Evolutionary conservation across 1,140 invertebrate genomes (phyloP).

Genomic region (Branchinecta lynchi): DNA sequence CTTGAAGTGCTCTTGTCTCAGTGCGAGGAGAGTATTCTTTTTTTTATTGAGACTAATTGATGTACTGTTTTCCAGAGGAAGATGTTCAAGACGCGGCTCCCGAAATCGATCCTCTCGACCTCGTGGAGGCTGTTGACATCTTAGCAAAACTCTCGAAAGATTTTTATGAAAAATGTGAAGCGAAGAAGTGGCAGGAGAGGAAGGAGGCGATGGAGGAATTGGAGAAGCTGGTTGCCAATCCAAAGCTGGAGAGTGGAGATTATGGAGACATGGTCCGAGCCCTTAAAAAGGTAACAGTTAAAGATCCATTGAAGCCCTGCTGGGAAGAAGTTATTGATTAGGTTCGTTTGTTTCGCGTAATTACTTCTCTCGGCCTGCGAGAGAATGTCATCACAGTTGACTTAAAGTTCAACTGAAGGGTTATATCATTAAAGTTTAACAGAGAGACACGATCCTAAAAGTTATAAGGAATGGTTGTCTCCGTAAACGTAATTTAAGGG

Average conservation of each 20-base stretch:
- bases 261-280: conserved; percentile 75
- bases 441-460: too few relatives aligned
- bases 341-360: too few relatives aligned
- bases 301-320: too few relatives aligned
- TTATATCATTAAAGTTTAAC: too few relatives aligned
- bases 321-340: too few relatives aligned
- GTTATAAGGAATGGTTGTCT: too few relatives aligned
- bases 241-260: conserved; percentile 76
- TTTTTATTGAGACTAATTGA: conserved; percentile 15
- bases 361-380: too few relatives aligned
- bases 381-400: too few relatives aligned
- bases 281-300: conserved; percentile 60
- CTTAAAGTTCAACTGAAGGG: too few relatives aligned
- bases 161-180: conserved; percentile 87
- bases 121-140: conserved; percentile 82
- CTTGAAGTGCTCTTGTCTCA: too few relatives aligned
- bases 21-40: conserved; percentile 26
- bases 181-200: conserved; percentile 94
- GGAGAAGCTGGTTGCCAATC: conserved; percentile 56
- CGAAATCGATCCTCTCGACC: conserved; percentile 77
- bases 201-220: conserved; percentile 75
- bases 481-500: too few relatives aligned
- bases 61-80: conserved; percentile 19
- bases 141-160: conserved; percentile 82
- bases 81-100: conserved; percentile 34